These are phyloP conservation scores for Calameuta pallipes DNA, from an alignment of 2,888 invertebrate genomes.

Conservation along the genomic window DNA sequence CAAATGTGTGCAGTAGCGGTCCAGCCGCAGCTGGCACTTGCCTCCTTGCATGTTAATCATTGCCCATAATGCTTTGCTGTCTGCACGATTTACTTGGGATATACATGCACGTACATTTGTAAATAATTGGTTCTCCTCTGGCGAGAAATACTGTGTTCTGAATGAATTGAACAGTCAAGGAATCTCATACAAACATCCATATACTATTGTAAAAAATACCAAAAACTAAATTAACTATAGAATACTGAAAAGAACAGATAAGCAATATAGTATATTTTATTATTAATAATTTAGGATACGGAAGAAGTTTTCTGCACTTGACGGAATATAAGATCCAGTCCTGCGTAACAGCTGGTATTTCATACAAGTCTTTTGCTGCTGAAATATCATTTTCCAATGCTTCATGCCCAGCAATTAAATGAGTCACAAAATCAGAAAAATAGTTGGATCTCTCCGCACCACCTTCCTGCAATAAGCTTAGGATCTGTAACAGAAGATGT, in stretches of 20 bases:
- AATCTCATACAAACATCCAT: constrained; percentile 18
- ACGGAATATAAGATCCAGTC: constrained; percentile 81
- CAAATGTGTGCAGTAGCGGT: constrained; percentile 84
- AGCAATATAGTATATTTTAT: neutral
- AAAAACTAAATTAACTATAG: constrained; percentile 3
- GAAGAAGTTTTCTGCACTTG: constrained; percentile 70
- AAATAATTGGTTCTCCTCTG: constrained; percentile 76
- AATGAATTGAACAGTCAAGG: constrained; percentile 34
- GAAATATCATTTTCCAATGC: constrained; percentile 87
- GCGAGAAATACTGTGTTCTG: constrained; percentile 81
- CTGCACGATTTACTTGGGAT: constrained; percentile 78
- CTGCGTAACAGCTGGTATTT: constrained; percentile 88
- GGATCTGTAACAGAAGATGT: constrained; percentile 69
- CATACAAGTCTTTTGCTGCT: constrained; percentile 93
- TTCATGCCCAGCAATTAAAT: constrained; percentile 89
- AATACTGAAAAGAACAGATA: neutral
- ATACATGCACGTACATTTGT: constrained; percentile 81
- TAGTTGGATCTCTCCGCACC: constrained; percentile 91
- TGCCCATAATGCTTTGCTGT: constrained; percentile 84
- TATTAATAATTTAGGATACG: constrained; percentile 67
- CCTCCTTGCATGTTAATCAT: constrained; percentile 91
- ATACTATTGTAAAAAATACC: constrained; percentile 1
- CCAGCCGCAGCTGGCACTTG: constrained; percentile 78
- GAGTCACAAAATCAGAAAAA: constrained; percentile 92
- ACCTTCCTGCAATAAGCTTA: constrained; percentile 82